phyloP scores from a whole-genome alignment of 2,797 vertebrate species.

The Amazona ochrocephala region DNA sequence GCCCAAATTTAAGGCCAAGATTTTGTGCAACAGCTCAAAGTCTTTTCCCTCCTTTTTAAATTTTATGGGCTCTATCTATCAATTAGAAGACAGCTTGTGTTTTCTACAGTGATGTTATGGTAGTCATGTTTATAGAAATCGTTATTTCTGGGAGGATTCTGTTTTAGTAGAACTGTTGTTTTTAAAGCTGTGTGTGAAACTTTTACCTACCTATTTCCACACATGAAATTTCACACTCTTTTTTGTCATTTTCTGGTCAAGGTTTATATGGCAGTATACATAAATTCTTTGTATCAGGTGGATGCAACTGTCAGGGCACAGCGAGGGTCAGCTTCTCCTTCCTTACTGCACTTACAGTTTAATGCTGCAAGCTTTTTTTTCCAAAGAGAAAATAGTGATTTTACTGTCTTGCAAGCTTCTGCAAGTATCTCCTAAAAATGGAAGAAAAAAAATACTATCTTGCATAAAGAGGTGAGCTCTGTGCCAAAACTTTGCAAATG shows the following conservation, averaged over 20 bases:
- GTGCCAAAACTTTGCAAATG: not conserved
- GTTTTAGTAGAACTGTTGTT: not conserved
- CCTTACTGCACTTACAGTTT: not conserved
- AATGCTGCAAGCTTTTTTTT: not conserved
- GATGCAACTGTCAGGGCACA: not conserved
- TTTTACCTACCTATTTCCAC: not conserved
- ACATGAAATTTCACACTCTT: not conserved
- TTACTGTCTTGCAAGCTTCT: not conserved
- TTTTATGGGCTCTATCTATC: not conserved
- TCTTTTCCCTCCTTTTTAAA: not conserved
- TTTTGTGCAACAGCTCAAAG: not conserved
- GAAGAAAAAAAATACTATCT: not conserved
- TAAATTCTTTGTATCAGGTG: not conserved
- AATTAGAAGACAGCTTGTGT: not conserved
- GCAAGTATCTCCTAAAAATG: not conserved
- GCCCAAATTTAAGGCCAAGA: not conserved
- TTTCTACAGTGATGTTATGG: not conserved
- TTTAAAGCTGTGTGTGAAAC: not conserved
- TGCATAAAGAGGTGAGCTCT: not conserved
- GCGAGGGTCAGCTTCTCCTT: not conserved
- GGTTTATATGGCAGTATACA: not conserved
- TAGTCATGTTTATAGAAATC: not conserved
- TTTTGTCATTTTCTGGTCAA: not conserved
- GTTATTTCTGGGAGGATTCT: not conserved
- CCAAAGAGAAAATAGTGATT: not conserved